These are phyloP conservation scores for Drosophila kikkawai DNA, from an alignment of 1,140 invertebrate genomes.

Conservation along the genomic window DNA sequence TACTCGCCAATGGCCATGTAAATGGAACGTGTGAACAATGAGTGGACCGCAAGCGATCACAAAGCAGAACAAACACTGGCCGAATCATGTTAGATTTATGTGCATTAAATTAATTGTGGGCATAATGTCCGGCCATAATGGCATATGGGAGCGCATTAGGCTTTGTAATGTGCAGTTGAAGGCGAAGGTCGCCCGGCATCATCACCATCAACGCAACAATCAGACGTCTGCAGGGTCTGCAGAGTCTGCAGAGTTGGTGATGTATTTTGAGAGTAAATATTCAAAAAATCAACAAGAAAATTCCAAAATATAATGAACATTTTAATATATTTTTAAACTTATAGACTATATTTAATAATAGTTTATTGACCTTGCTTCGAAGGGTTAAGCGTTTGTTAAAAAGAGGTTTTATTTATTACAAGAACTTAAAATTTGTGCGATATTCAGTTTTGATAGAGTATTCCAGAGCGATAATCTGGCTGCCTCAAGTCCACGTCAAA, in stretches of 20 bases:
- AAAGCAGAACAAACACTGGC: constrained; percentile 32
- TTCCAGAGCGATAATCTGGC: background rate
- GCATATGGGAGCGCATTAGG: constrained; percentile 44
- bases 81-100: constrained; percentile 50
- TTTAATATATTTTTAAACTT: background rate
- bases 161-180: constrained; percentile 77
- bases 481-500: constrained; percentile 17
- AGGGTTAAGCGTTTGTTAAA: background rate
- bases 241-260: constrained; percentile 14
- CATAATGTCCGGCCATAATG: constrained; percentile 52
- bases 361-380: background rate
- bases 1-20: constrained; percentile 71
- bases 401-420: too few relatives aligned
- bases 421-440: too few relatives aligned
- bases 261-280: background rate
- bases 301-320: background rate
- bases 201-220: constrained; percentile 30
- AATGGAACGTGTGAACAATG: constrained; percentile 81
- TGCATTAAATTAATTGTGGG: constrained; percentile 56
- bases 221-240: constrained; percentile 4
- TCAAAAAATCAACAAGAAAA: background rate
- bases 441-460: background rate
- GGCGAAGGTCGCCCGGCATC: constrained; percentile 61
- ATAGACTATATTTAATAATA: background rate
- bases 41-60: constrained; percentile 33